Conservation (phyloP, 2,113 vertebrate genomes). For the Rallus limicola region DNA sequence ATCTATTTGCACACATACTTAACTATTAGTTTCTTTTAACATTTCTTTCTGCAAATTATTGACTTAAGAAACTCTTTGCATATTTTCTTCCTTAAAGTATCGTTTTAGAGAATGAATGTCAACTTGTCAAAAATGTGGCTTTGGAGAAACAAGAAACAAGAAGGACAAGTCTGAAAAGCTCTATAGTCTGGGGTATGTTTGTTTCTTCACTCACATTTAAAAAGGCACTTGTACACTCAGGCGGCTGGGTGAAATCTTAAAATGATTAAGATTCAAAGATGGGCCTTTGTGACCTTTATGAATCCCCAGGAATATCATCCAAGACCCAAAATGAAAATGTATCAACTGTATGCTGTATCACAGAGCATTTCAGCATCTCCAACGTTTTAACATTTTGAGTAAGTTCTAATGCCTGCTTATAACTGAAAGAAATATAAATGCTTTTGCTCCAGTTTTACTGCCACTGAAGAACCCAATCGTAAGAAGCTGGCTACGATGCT, state of each 20-base stretch:
- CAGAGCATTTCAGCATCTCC: background rate
- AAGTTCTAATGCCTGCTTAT: background rate
- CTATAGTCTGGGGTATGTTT: background rate
- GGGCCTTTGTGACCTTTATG: background rate
- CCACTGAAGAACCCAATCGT: background rate
- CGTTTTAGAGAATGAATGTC: background rate
- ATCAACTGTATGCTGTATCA: background rate
- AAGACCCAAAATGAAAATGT: background rate
- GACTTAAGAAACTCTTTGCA: background rate
- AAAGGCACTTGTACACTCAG: background rate
- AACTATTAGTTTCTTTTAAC: constrained; percentile 1
- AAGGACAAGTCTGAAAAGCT: background rate
- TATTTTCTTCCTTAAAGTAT: background rate
- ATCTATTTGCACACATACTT: background rate
- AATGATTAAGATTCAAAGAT: background rate
- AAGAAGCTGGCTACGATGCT: background rate
- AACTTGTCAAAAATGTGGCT: background rate
- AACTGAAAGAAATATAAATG: background rate
- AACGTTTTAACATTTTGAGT: background rate
- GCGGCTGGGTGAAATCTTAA: background rate
- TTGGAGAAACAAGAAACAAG: background rate
- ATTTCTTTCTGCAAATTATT: background rate
- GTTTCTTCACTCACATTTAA: background rate
- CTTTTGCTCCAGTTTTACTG: background rate
- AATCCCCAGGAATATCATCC: background rate